Conservation (phyloP, 2,888 invertebrate genomes). For the Agrochola macilenta region DNA sequence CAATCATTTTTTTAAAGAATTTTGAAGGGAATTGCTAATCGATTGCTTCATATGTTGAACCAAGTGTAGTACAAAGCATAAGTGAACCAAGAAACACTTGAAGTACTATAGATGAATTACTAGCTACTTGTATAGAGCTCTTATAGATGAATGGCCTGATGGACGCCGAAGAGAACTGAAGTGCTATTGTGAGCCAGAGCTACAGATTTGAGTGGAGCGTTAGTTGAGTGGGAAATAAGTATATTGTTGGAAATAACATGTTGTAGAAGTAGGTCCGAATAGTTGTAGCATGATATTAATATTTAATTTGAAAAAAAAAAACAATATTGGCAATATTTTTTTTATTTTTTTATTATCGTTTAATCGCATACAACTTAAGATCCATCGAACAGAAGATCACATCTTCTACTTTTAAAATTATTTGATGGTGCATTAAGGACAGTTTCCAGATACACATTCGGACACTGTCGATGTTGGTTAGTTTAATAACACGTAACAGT, state of each 20-base stretch:
- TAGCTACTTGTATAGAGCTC: slow-evolving; percentile 11
- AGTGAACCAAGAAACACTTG: slow-evolving; percentile 4
- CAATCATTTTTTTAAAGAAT: not conserved
- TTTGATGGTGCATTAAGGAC: not conserved
- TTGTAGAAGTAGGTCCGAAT: not conserved
- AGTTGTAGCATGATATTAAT: not conserved
- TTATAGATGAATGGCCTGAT: slow-evolving; percentile 35
- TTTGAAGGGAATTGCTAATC: not conserved
- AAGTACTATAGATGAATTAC: slow-evolving; percentile 11
- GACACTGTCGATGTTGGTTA: too few species aligned
- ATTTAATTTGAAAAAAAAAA: not conserved
- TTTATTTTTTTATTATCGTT: not conserved
- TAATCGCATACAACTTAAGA: not conserved
- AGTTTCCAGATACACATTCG: not conserved
- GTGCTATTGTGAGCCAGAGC: slow-evolving; percentile 40
- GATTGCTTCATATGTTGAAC: too few species aligned
- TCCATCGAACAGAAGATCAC: not conserved
- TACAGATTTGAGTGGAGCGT: slow-evolving; percentile 42
- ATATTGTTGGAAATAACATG: slow-evolving; percentile 9
- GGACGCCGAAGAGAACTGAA: slow-evolving; percentile 33
- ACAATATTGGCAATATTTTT: not conserved
- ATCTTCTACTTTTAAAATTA: not conserved
- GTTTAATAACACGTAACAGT: too few species aligned
- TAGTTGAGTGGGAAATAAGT: slow-evolving; percentile 16
- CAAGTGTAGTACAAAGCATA: too few species aligned